Evolutionary conservation across 92 coral and sea anemone species (phyloP).

Genomic region (Montipora capitata): DNA sequence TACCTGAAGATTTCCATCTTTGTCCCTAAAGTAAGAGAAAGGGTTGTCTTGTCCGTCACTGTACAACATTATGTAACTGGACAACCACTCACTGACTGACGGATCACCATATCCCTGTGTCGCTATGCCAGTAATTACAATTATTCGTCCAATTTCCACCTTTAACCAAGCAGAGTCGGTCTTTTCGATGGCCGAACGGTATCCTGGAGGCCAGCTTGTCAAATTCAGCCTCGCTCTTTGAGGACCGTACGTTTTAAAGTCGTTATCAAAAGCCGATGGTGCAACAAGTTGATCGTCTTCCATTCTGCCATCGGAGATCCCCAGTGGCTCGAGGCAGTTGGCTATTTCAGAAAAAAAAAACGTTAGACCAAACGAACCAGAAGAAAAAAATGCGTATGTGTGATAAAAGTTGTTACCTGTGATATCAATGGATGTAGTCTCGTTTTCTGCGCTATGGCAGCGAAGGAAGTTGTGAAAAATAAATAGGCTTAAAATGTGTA

Average conservation of each 20-base stretch:
- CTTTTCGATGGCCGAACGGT: conserved; percentile 63
- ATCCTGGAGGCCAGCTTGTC: conserved; percentile 78
- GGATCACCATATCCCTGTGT: conserved; percentile 88
- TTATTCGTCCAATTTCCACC: conserved; percentile 69
- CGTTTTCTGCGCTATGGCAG: background rate
- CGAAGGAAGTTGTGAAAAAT: background rate
- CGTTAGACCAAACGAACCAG: background rate
- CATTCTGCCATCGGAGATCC: conserved; percentile 81
- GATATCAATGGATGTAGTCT: background rate
- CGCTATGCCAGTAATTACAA: conserved; percentile 84
- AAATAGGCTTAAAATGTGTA: background rate
- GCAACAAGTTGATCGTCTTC: conserved; percentile 74
- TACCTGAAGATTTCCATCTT: conserved; percentile 18
- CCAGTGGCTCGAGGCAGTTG: conserved; percentile 77
- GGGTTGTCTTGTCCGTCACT: conserved; percentile 28
- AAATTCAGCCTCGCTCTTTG: conserved; percentile 90
- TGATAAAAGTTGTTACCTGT: conserved; percentile 5
- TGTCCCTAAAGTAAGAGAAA: conserved; percentile 1
- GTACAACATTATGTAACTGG: conserved; percentile 68
- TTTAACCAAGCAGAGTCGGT: conserved; percentile 65
- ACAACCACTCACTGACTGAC: conserved; percentile 75
- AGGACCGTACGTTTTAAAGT: conserved; percentile 83
- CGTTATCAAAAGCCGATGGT: conserved; percentile 72
- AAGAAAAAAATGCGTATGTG: background rate
- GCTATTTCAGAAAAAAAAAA: conserved; percentile 32